These are phyloP conservation scores for Rhombomys opimus DNA, from an alignment of 2,113 vertebrate genomes.

Conservation along the genomic window DNA sequence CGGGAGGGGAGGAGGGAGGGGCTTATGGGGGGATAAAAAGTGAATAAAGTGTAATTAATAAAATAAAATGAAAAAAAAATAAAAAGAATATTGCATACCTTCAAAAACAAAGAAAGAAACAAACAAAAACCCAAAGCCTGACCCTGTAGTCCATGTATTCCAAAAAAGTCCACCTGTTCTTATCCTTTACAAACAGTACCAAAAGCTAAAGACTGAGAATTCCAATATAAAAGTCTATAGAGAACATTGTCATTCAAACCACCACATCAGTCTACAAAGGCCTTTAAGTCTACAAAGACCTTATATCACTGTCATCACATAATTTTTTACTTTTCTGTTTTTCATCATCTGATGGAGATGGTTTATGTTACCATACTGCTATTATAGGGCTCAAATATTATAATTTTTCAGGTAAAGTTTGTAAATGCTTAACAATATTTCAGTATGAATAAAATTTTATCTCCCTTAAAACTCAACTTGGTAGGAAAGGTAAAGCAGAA, in stretches of 20 bases:
- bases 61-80: no score
- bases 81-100: no score
- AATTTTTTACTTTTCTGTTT: accelerated
- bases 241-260: neutral
- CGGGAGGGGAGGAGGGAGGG: no score
- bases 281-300: neutral
- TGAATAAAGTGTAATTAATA: no score
- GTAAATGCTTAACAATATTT: neutral
- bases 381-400: neutral
- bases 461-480: no score
- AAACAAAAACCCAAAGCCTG: neutral
- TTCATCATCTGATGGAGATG: neutral
- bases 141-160: neutral
- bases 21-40: no score
- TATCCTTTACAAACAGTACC: neutral
- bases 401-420: neutral
- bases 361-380: neutral
- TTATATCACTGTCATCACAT: neutral
- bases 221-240: neutral
- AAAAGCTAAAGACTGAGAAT: neutral
- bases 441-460: neutral
- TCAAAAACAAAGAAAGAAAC: no score
- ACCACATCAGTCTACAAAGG: neutral
- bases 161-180: neutral
- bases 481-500: neutral